Base-by-base conservation (phyloP, 2,888 invertebrate genomes). In the Drosophila conformis region DNA sequence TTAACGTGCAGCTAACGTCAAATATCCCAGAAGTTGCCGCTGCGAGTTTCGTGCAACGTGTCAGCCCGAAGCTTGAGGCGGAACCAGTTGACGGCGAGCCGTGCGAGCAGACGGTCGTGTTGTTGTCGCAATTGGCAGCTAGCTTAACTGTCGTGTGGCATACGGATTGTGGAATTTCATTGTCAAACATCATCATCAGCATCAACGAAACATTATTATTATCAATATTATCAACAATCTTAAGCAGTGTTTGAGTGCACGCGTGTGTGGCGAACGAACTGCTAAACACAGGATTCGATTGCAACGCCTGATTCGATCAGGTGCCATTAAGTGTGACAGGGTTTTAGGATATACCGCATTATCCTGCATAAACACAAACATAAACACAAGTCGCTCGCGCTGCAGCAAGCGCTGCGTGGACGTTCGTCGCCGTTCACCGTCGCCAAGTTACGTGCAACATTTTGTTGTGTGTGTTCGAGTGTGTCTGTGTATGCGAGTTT, bases 71-170 rank as follows among this genome's bases (percentile, higher is more conserved):
- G 86, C 91, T 91, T 90, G 87, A 87, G 87, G 88, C 90, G 90
- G 90, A 88, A 90, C 89, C 91, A 93, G 93, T 93, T 92, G 91
- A 91, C 91, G 92, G 91, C 93, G 91, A 93, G 92, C 93, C 90
- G 91, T 92, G 91, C 92, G 90, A 91, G 93, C 89, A 91, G 91
- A 91, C 93, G 93, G 93, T 93, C 91, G 93, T 90, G 91, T 92
- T 90, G 83, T 77, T 73, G 82, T 87, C 73, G 82, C 81, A 70
- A 65, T 33, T 58, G 57, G 31, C 52, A 70, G 38, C 76, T 38
- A 70, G 52, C 36, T 8, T 49, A 27, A 36, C 51, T 25, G 18
- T 31, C 52, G 70, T 58, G 29, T 49, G 10, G 15, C 48, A 33
- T 11, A 40, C 68, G 57, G 40, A 54, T 40, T 54, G 53, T 72